These are phyloP conservation scores for Sylvia borin DNA, from an alignment of 2,797 vertebrate species.

Conservation along the genomic window DNA sequence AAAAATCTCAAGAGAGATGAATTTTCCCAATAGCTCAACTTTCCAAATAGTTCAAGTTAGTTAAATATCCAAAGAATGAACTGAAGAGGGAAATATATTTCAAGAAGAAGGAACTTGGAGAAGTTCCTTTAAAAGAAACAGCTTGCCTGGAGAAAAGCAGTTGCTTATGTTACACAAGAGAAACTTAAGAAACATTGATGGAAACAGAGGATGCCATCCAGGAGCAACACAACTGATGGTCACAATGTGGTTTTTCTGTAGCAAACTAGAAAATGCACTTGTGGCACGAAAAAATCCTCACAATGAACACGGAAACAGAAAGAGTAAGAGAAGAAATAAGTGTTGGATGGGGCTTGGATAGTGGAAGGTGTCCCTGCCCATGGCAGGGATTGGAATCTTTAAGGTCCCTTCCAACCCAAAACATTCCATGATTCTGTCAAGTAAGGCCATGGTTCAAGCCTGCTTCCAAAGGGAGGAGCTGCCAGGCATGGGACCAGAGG, in stretches of 20 bases:
- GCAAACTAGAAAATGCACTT: neutral
- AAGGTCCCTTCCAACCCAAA: neutral
- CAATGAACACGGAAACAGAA: neutral
- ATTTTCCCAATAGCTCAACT: neutral
- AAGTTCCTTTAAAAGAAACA: neutral
- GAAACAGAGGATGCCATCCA: neutral
- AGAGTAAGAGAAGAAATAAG: neutral
- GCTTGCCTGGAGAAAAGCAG: neutral
- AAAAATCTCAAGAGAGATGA: neutral
- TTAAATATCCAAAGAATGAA: neutral
- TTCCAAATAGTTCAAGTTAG: neutral
- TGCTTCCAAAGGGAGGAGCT: neutral
- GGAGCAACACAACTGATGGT: neutral
- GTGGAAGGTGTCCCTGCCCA: neutral
- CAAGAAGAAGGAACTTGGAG: neutral
- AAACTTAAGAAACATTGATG: neutral
- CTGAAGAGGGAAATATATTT: neutral
- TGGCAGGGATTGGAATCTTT: neutral
- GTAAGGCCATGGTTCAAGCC: neutral
- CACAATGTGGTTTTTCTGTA: neutral
- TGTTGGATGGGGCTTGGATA: neutral
- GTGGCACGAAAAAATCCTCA: neutral
- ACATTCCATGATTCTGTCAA: neutral
- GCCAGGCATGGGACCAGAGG: neutral
- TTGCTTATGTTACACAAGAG: neutral